Base-by-base conservation (phyloP, 2,888 invertebrate species). In the Spodoptera picta region DNA sequence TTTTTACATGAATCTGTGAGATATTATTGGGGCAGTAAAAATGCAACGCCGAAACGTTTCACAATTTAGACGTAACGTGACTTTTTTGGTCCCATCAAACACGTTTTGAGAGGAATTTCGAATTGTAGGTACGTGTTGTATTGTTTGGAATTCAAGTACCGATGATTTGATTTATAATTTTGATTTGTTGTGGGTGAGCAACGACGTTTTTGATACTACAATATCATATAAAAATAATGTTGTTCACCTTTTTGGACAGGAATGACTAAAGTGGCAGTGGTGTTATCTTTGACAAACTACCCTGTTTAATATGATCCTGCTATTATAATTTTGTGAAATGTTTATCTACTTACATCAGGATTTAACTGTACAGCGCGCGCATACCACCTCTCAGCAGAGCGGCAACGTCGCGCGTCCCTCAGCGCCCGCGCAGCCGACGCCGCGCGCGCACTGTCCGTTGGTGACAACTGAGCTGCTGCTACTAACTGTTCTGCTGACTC, bases 391-490 rank as follows among this genome's bases (percentile, higher is more conserved):
- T 99, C 99, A 0, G 99, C 98, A 73, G 98, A 97, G 45, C 95
- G 95, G 81, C 97, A 97, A 59, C 97, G 96, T 60, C 97, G 96
- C 23, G 98, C 97, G 85, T 98, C 97, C 53, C 98, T 95, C 77
- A 98, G 95, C 0, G 98, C 97, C 36, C 98, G 97, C 43, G 99
- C 99, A 14, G 98, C 98, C 42, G 98, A 97, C 69, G 98, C 97
- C 27, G 98, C 96, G 50, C 98, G 95, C 69, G 97, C 97, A 88
- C 98, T 97, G 87, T 98, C 98, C 43, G 95, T 94, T 0, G 98
- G 97, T 51, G 97, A 95, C 62, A 98, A 91, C 78, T 97, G 96
- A 0, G 98, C 97, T 0, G 98, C 98, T 62, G 96, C 95, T 56
- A 97, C 95, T 83, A 98, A 96, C 83, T 97, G 96, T 60, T 96